Percentiles rank a stretch among this genome's conserved stretches.
Evolutionary conservation across 2,888 invertebrate genomes (phyloP).

Genomic region (Scaptomyza parva): DNA sequence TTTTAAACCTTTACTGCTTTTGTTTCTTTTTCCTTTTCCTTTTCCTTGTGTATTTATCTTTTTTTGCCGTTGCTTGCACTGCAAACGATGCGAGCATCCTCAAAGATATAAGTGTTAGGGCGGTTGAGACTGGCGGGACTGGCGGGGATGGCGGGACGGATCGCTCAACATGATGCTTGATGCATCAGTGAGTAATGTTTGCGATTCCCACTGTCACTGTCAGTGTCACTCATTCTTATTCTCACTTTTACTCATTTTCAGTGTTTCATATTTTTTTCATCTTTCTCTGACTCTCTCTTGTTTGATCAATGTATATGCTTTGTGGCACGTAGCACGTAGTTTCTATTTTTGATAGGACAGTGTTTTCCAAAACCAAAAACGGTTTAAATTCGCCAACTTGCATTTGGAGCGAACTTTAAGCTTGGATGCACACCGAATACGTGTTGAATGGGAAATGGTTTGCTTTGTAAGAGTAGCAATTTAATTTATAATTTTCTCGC

Average conservation of each 20-base stretch:
- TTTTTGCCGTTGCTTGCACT: neutral
- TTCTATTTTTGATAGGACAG: neutral
- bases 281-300: too few species aligned
- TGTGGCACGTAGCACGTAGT: neutral
- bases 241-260: neutral
- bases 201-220: neutral
- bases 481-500: neutral
- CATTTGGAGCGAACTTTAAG: too few species aligned
- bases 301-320: neutral
- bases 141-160: too few species aligned
- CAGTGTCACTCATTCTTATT: too few species aligned
- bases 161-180: constrained; percentile 9
- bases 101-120: constrained; percentile 2
- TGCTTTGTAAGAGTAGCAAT: neutral
- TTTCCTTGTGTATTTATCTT: neutral
- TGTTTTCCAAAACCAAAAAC: neutral
- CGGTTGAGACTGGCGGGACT: too few species aligned
- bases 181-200: constrained; percentile 11
- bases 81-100: constrained; percentile 26
- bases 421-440: too few species aligned
- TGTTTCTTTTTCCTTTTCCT: neutral
- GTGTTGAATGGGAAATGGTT: too few species aligned
- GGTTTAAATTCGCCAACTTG: neutral
- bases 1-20: too few species aligned
- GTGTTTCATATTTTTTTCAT: neutral